Evolutionary conservation across 2,888 invertebrate species (phyloP).

Genomic region (Diarsia dahlii): DNA sequence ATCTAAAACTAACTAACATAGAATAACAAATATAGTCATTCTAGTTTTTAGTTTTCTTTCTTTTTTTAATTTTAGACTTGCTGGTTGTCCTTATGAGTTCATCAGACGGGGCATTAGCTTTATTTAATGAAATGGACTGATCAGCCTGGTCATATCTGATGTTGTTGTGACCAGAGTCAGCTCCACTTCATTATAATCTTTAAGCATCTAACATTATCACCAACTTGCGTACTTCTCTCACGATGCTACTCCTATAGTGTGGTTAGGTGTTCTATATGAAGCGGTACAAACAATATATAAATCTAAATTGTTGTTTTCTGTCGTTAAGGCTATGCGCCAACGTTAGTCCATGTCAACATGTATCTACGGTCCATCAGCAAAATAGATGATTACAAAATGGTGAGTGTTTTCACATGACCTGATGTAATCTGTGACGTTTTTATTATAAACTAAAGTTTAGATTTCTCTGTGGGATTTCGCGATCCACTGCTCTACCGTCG

Average conservation of each 20-base stretch:
- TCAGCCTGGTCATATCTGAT: background rate
- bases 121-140: conserved; percentile 76
- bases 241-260: conserved; percentile 47
- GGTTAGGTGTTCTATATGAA: conserved; percentile 62
- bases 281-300: conserved; percentile 71
- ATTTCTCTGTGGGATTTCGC: conserved; percentile 44
- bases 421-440: conserved; percentile 76
- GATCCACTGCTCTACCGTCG: conserved; percentile 49
- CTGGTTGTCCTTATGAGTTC: conserved; percentile 80
- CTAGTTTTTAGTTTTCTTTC: conserved; percentile 67
- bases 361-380: conserved; percentile 99
- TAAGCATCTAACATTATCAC: conserved; percentile 83
- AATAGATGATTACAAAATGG: conserved; percentile 99
- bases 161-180: conserved; percentile 41
- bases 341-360: conserved; percentile 98
- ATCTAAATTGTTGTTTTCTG: conserved; percentile 81
- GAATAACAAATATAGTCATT: conserved; percentile 56
- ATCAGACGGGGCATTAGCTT: conserved; percentile 78
- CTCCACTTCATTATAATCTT: conserved; percentile 77
- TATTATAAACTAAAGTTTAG: conserved; percentile 84
- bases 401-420: conserved; percentile 92
- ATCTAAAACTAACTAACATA: conserved; percentile 55
- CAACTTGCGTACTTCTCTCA: conserved; percentile 66
- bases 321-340: conserved; percentile 94
- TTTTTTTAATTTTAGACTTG: conserved; percentile 77